Base-by-base conservation (phyloP, 2,113 vertebrate species). In the Larimichthys polyactis region DNA sequence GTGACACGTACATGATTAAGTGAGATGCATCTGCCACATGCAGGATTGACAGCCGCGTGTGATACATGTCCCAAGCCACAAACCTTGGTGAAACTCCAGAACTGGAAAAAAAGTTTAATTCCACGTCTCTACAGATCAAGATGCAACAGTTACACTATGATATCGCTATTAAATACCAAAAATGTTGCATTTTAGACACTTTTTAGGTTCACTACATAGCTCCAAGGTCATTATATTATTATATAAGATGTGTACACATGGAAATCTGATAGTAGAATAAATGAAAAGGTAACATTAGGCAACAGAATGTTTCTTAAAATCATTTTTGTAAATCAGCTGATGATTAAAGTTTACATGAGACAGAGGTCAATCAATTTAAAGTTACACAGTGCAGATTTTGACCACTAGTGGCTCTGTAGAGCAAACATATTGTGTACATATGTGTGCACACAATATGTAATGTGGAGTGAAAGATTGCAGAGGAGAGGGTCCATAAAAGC, bases 1-100 rank as follows among this genome's bases (percentile, higher is more conserved):
- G 43, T 78, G 83, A 83, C 82, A 48, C 15, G 5, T 8, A 48
- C 43, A 55, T 79, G 78, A 67, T 71, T 65, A 8, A 85, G 15
- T 44, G 59, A 16, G 40, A 54, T 24, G 49, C 54, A 71, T 83
- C 67, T 71, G 75, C 59, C 51, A 55, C 49, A 83, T 48, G 11
- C 4, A 49, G 27, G 0, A 19, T 11, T 4, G 27, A 19, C 58
- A 46, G 20, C 60, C n/a, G 51, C 2, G 6, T 44, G 55, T 74
- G 29, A 40, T 32, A 77, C 0, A 0, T 15, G 22, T 63, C 52
- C 22, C 19, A 20, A 40, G 36, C 36, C 36, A 8, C 36, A 40
- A 40, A 40, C 36, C 36, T 32, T 40, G 7, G 36, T 40, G 36
- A 40, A 32, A 32, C 32, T 32, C 32, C 32, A 44, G 19, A 14